A percentile compares a stretch with the other conserved stretches of the same genome.
Evolutionary conservation across 2,797 vertebrate genomes (phyloP).

Genomic region (Trachurus trachurus): DNA sequence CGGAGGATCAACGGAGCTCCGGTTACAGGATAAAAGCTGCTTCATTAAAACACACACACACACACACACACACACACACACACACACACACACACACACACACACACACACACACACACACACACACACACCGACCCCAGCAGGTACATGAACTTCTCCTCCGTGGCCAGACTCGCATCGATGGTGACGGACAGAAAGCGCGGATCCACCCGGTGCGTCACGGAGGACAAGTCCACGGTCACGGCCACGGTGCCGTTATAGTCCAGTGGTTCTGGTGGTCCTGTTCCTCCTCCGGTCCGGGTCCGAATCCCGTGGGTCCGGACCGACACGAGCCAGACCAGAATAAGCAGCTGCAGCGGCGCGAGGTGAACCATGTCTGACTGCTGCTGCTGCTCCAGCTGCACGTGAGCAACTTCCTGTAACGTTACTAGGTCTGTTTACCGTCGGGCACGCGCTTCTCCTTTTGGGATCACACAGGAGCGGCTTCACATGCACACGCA

Average conservation of each 20-base stretch:
- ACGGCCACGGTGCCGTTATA: neutral
- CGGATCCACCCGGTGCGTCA: slow-evolving; percentile 76
- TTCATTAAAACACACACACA: too few relatives aligned
- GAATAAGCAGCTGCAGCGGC: slow-evolving; percentile 18
- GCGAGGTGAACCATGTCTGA: slow-evolving; percentile 48
- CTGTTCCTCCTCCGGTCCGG: neutral
- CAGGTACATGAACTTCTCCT: slow-evolving; percentile 89
- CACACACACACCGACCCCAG: slow-evolving; percentile 80
- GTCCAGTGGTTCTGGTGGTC: neutral
- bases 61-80: too few relatives aligned
- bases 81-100: too few relatives aligned
- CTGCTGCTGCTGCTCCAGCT: neutral
- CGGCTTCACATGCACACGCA: neutral
- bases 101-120: neutral
- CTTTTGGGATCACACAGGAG: neutral
- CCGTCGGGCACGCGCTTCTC: neutral
- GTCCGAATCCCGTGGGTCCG: neutral
- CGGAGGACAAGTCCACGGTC: slow-evolving; percentile 54
- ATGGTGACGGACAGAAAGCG: slow-evolving; percentile 93
- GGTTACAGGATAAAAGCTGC: too few relatives aligned
- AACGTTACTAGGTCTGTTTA: too few relatives aligned
- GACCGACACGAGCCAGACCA: neutral
- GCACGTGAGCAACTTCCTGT: neutral
- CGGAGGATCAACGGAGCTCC: too few relatives aligned
- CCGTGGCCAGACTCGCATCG: slow-evolving; percentile 89